Conservation (phyloP, 2,797 vertebrate genomes). For the Hybognathus amarus region DNA sequence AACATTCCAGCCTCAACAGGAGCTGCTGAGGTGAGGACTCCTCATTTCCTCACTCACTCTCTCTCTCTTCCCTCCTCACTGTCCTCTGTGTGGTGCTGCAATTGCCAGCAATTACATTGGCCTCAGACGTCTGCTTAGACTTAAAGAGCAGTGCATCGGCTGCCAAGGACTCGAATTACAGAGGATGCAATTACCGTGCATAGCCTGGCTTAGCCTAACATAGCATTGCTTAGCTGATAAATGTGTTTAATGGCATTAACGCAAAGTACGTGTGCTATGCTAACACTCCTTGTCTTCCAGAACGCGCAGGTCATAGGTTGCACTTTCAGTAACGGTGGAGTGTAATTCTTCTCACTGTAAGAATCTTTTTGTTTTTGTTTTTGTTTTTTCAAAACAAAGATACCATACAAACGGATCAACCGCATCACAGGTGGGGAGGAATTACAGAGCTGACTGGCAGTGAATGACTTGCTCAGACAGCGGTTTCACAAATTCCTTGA, state of each 20-base stretch:
- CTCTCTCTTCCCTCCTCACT: constrained; percentile 41
- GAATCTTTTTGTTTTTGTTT: constrained; percentile 28
- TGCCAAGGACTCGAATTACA: constrained; percentile 70
- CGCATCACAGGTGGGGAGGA: constrained; percentile 70
- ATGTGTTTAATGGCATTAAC: constrained; percentile 63
- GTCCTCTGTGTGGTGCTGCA: constrained; percentile 50
- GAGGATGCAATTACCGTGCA: constrained; percentile 60
- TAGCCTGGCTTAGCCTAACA: constrained; percentile 50
- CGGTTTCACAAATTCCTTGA: constrained; percentile 70
- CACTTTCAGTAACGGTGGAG: constrained; percentile 63
- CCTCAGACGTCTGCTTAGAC: constrained; percentile 67
- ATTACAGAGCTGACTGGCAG: constrained; percentile 63
- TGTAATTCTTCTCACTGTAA: constrained; percentile 68
- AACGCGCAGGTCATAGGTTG: constrained; percentile 58
- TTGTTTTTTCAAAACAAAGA: constrained; percentile 68
- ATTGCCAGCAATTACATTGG: constrained; percentile 68
- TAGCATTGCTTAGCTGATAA: constrained; percentile 64
- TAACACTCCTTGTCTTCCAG: constrained; percentile 48
- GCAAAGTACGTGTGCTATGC: constrained; percentile 61
- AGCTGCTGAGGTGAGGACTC: constrained; percentile 57
- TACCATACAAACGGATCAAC: constrained; percentile 69
- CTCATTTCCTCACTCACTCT: constrained; percentile 40
- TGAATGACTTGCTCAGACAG: constrained; percentile 55
- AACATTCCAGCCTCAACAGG: constrained; percentile 64
- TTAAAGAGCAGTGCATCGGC: constrained; percentile 56